These are phyloP conservation scores for Tricholaema leucomelas DNA, from an alignment of 2,113 vertebrate species.

Conservation along the genomic window DNA sequence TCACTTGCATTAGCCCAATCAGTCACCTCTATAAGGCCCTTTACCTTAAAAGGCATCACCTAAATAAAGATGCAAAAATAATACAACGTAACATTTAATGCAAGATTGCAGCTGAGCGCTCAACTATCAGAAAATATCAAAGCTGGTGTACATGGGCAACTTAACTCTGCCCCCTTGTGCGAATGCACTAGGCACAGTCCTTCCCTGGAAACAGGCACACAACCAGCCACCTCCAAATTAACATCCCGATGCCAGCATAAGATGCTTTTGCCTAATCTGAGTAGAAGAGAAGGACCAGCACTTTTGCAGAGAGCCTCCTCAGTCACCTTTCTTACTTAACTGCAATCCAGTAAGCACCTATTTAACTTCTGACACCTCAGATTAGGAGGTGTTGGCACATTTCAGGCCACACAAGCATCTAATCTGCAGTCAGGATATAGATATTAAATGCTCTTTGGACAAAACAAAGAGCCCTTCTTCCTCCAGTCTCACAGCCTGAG, in stretches of 20 bases:
- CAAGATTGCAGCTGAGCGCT: constrained; percentile 37
- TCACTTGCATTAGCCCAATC: rapidly evolving
- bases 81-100: constrained; percentile 5
- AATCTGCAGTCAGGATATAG: background rate
- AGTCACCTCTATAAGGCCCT: background rate
- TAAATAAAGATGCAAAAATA: constrained; percentile 40
- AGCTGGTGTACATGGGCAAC: constrained; percentile 13
- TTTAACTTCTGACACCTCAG: background rate
- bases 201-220: background rate
- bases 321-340: background rate
- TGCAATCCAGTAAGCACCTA: background rate
- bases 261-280: background rate
- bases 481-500: background rate
- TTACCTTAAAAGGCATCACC: constrained; percentile 38
- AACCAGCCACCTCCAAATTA: background rate
- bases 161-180: constrained; percentile 60
- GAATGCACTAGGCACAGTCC: constrained; percentile 24
- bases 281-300: background rate
- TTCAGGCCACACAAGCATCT: background rate
- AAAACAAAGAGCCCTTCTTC: constrained; percentile 35
- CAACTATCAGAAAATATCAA: constrained; percentile 43
- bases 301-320: background rate
- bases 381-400: background rate
- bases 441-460: background rate
- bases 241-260: background rate